A percentile compares a stretch with the other conserved stretches of the same genome.
These are phyloP conservation scores for Troilus luridus DNA, from an alignment of 2,888 invertebrate genomes.

Conservation along the genomic window DNA sequence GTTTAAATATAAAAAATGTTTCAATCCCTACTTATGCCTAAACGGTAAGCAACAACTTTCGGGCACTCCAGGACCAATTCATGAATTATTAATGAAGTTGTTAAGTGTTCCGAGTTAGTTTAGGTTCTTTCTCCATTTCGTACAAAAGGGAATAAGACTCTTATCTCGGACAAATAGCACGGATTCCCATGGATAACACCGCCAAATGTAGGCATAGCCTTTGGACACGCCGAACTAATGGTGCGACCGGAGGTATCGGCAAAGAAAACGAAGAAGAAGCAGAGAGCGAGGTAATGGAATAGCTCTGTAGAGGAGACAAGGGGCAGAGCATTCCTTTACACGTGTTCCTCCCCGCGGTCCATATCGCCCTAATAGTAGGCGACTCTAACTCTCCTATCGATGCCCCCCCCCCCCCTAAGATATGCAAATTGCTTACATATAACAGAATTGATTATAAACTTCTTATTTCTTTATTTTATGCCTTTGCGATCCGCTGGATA, in stretches of 20 bases:
- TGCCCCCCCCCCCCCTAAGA: background rate
- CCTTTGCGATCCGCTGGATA: background rate
- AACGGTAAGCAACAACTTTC: background rate
- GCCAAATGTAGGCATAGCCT: conserved; percentile 15
- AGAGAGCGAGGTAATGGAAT: conserved; percentile 32
- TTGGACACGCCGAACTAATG: conserved; percentile 22
- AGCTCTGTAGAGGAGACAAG: background rate
- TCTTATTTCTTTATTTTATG: conserved; percentile 33
- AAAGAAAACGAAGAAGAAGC: background rate
- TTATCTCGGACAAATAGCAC: background rate
- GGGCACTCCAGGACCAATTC: conserved; percentile 5
- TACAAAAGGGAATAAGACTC: background rate
- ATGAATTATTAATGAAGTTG: conserved; percentile 41
- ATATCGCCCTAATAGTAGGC: conserved; percentile 33
- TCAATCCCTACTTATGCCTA: background rate
- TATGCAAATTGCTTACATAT: conserved; percentile 1
- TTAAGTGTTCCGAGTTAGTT: background rate
- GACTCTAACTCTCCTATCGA: conserved; percentile 8
- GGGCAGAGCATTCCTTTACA: conserved; percentile 15
- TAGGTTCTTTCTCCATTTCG: background rate
- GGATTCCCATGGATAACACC: background rate
- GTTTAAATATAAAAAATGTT: no score
- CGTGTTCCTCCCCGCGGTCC: background rate
- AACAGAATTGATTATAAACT: conserved; percentile 40
- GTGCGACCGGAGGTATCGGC: conserved; percentile 6